Base-by-base conservation (phyloP, 2,113 vertebrate genomes). In the Cynopterus brachyotis region DNA sequence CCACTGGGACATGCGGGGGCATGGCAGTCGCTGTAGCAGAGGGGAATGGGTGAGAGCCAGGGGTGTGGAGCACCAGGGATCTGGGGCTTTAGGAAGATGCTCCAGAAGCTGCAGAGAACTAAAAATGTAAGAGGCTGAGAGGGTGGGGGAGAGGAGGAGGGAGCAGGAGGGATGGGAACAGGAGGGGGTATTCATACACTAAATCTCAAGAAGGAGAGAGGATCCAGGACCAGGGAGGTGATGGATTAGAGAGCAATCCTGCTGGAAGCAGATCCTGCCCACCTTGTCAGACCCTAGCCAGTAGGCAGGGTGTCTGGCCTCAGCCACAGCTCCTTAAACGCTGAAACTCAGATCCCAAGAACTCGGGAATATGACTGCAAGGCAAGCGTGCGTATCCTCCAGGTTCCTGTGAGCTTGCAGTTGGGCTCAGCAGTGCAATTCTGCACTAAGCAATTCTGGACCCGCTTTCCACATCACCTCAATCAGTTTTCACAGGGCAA, bases 391-490 rank as follows among this genome's bases (percentile, higher is more conserved):
- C 24, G 9, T 17, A 13, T 59, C 66, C 40, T 35, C 40, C 66
- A 6, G 24, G 64, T 19, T 70, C 40, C 72, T 16, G 22, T 28
- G 5, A 26, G 76, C 75, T 72, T 11, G 26, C 28, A 11, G n/a
- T 3, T 20, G 26, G 11, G 1, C 47, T 22, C 20, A 4, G 4
- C 19, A 26, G 67, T 22, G 7, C 0, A 0, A 17, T 9, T 57
- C 55, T n/a, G 9, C 4, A 0, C 19, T n/a, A 5, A 12, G 37
- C 37, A 7, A 2, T 42, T 4, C 45, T 30, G 4, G 62, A 5
- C 53, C 35, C 37, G 42, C 37, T 20, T 64, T 26, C 35, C 53
- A 15, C 35, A 37, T 35, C 64, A 80, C 35, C 45, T 37, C 35
- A 13, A 5, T 30, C 47, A 26, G 50, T 57, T 20, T 28, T 15